Evolutionary conservation across 1,140 invertebrate species (phyloP).

Genomic region (Trialeurodes vaporariorum): DNA sequence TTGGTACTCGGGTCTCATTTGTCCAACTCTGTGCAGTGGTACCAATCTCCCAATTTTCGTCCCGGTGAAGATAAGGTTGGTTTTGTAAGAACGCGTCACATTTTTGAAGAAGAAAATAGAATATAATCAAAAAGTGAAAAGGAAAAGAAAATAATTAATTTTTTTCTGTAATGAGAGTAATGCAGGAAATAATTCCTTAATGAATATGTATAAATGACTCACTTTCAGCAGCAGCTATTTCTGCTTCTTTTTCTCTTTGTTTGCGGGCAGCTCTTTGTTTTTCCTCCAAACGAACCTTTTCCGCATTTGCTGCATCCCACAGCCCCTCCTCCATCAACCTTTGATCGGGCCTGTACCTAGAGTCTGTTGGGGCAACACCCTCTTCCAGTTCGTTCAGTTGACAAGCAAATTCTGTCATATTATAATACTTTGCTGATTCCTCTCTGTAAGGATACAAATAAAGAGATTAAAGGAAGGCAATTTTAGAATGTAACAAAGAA

Average conservation of each 20-base stretch:
- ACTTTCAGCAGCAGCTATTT: constrained; percentile 61
- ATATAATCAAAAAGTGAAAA: background rate
- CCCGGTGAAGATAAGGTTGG: too few relatives aligned
- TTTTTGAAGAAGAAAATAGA: too few relatives aligned
- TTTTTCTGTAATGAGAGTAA: background rate
- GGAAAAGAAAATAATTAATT: background rate
- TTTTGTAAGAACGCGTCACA: too few relatives aligned
- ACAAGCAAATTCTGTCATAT: constrained; percentile 87
- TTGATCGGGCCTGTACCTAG: constrained; percentile 87
- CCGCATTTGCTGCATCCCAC: constrained; percentile 93
- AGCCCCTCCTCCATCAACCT: constrained; percentile 90
- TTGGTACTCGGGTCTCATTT: too few relatives aligned
- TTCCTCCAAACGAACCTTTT: constrained; percentile 86
- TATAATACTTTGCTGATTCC: constrained; percentile 54
- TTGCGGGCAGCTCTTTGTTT: constrained; percentile 73
- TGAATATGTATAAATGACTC: constrained; percentile 14
- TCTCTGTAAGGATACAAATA: too few relatives aligned
- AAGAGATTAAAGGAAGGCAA: too few relatives aligned
- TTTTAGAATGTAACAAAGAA: too few relatives aligned
- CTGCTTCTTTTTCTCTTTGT: constrained; percentile 62
- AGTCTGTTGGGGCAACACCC: constrained; percentile 89
- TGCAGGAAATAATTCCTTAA: background rate
- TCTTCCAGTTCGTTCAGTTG: constrained; percentile 93
- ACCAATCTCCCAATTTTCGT: too few relatives aligned
- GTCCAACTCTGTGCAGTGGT: too few relatives aligned